phyloP scores from a whole-genome alignment of 92 coral and sea anemone genomes.

The Siderastrea radians region DNA sequence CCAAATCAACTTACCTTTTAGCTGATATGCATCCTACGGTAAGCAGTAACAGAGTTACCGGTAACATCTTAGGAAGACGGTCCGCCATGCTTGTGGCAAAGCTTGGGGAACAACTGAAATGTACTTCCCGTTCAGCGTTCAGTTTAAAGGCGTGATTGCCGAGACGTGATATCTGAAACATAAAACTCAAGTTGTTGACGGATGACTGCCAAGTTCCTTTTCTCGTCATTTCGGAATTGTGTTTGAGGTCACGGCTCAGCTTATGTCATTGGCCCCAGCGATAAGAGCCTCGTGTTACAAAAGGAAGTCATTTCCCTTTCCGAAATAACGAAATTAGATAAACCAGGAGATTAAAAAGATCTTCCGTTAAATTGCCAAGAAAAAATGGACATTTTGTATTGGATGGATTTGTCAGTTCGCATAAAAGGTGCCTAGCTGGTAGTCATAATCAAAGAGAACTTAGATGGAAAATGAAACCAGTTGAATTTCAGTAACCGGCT shows the following conservation, averaged over 20 bases:
- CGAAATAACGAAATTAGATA: neutral
- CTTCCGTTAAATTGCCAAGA: too few relatives aligned
- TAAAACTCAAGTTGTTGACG: neutral
- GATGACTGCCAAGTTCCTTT: neutral
- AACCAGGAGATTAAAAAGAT: neutral
- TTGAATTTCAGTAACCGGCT: too few relatives aligned
- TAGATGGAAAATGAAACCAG: too few relatives aligned
- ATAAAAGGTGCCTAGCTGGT: too few relatives aligned
- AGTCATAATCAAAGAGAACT: too few relatives aligned
- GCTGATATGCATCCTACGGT: constrained; percentile 19
- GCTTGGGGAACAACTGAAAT: constrained; percentile 19
- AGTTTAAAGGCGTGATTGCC: neutral
- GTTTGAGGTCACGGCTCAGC: neutral
- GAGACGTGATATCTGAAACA: neutral
- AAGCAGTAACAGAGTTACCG: neutral
- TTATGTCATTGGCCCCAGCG: neutral
- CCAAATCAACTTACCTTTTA: constrained; percentile 13
- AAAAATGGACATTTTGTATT: too few relatives aligned
- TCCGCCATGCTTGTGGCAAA: constrained; percentile 39
- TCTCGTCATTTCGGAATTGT: neutral
- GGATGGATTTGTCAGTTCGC: too few relatives aligned
- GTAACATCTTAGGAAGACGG: neutral
- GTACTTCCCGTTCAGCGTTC: neutral
- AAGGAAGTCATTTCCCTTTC: neutral
- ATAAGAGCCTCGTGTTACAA: neutral